Conservation (phyloP, 2,797 vertebrate genomes). For the Peromyscus eremicus region DNA sequence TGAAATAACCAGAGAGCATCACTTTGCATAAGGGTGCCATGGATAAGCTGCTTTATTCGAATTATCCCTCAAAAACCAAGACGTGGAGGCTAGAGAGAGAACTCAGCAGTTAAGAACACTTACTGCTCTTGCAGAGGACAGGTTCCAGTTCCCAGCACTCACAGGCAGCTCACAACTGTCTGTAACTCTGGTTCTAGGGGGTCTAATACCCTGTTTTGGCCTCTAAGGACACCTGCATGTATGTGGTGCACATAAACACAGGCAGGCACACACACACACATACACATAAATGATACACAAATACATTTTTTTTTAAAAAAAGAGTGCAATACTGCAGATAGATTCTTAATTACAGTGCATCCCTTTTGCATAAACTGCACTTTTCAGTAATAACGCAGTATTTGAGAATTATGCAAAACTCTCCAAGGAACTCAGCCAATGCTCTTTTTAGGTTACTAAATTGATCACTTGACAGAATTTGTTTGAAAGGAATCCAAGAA, state of each 20-base stretch:
- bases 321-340: not conserved
- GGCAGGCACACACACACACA: not conserved
- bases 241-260: not conserved
- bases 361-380: not conserved
- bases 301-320: no score
- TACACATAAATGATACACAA: not conserved
- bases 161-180: not conserved
- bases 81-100: not conserved
- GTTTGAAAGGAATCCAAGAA: conserved; percentile 56
- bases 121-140: not conserved
- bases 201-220: not conserved
- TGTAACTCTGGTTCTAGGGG: not conserved
- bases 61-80: conserved; percentile 29
- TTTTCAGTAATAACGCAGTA: not conserved
- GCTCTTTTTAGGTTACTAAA: conserved; percentile 34
- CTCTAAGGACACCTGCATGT: not conserved
- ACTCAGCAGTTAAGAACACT: not conserved
- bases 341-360: not conserved
- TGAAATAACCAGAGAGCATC: not conserved
- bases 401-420: conserved; percentile 7
- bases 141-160: not conserved
- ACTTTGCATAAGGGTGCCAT: not conserved
- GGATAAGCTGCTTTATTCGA: not conserved
- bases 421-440: conserved; percentile 20
- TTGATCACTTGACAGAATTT: not conserved